Evolutionary conservation across 37 sponge, comb jelly and placozoan genomes (phyloP), one percentile per base, ranked within the genome.

Genomic region (Agelas oroides): DNA sequence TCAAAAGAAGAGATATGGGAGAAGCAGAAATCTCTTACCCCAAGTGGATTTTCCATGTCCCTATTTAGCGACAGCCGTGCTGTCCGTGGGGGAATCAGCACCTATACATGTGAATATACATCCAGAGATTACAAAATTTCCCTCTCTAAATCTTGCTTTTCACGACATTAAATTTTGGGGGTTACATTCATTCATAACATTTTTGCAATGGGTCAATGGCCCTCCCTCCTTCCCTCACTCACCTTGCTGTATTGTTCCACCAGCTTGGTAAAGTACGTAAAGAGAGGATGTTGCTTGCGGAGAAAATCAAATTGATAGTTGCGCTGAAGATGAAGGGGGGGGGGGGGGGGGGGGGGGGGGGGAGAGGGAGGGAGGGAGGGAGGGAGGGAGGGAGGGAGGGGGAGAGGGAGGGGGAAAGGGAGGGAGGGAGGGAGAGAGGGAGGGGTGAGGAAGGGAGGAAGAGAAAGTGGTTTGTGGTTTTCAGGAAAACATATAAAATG

Each of bases 241-340:
- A 46, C 46, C 79, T 92, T 94, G 65, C 93, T 95, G 91, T 96
- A 98, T 73, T 98, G 98, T 75, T 98, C 98, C 65, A 98, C 96
- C 25, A 98, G 90, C 70, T 96, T 95, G 56, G 96, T 96, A 81
- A 98, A 98, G 91, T 96, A 96, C 23, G 57, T 60, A 66, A 98
- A 98, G 54, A 96, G 89, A 21, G 88, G 81, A 73, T 98, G 98
- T 64, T 98, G 96, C 67, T 94, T 96, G 59, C 96, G 67, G 55
- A 98, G 87, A 75, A 98, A 98, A 69, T 98, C 98, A 90, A 98
- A 98, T 80, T 94, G 92, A 66, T 92, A 93, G 77, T 96, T 98
- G 21, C 92, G 85, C 87, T 94, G 54, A 30, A 75, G 33, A 35
- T 28, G 19, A 68, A 2, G 64, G 24, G 36, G 53, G n/a, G 46